A percentile compares a stretch with the other conserved stretches of the same genome.
Evolutionary conservation across 1,140 invertebrate genomes (phyloP).

Genomic region (Psix sp.): DNA sequence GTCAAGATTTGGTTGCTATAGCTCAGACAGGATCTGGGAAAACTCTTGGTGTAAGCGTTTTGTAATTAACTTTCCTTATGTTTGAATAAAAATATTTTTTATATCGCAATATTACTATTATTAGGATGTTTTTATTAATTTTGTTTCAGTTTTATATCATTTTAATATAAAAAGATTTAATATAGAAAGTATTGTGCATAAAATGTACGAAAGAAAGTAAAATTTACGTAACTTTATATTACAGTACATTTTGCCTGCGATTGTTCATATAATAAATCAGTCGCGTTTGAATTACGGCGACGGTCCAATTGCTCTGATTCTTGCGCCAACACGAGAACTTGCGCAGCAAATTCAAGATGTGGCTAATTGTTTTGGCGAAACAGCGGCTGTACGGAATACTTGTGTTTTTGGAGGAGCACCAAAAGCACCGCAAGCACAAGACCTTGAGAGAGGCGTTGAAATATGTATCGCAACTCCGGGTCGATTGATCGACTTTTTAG

Average conservation of each 20-base stretch:
- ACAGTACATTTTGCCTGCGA: conserved; percentile 88
- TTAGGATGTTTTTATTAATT: too few species aligned
- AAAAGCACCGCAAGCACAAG: conserved; percentile 91
- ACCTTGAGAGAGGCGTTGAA: conserved; percentile 92
- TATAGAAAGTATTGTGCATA: too few species aligned
- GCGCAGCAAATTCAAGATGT: conserved; percentile 98
- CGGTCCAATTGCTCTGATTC: conserved; percentile 92
- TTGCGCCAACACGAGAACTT: conserved; percentile 96
- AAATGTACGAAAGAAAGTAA: too few species aligned
- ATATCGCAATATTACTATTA: too few species aligned
- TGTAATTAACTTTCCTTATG: conserved; percentile 75
- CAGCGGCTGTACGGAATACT: conserved; percentile 90
- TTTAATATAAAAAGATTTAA: neutral
- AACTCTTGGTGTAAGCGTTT: conserved; percentile 79
- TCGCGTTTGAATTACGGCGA: conserved; percentile 87
- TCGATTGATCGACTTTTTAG: conserved; percentile 96
- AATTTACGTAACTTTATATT: too few species aligned
- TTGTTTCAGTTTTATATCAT: too few species aligned
- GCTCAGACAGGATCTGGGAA: conserved; percentile 86
- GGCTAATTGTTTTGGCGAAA: conserved; percentile 91
- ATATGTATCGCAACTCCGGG: conserved; percentile 98
- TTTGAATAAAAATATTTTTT: too few species aligned
- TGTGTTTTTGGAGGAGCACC: conserved; percentile 98
- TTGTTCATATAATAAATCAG: conserved; percentile 96
- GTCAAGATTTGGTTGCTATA: conserved; percentile 84